Base-by-base conservation (phyloP, 2,797 vertebrate species). In the Adelosebastes latens region DNA sequence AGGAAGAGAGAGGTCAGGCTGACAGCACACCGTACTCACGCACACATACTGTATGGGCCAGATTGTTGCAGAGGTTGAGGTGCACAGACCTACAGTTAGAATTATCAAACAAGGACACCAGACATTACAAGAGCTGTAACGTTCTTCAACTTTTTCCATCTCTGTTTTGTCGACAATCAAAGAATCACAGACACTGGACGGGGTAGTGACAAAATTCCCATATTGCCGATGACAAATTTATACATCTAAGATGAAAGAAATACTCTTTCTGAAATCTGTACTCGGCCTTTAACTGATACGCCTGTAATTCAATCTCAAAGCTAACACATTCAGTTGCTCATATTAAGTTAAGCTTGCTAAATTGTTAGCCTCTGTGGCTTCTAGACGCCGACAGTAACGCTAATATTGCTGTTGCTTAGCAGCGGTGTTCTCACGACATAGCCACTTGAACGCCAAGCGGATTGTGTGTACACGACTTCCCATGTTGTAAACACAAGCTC, bases 11-110 rank as follows among this genome's bases (percentile, higher is more conserved):
- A 42, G 62, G 71, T 72, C 53, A 14, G 49, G 66, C 77, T 74
- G 86, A 81, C 61, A 74, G 85, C 84, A 83, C 68, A 31, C 22
- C 36, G 12, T 39, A 39, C 36, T 39, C 36, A 49, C 32, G 85
- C 39, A 56, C 20, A 56, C 0, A 9, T 24, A 13, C 36, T 39
- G 36, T 39, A 12, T 24, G 25, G 25, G n/a, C 13, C 25, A 31
- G 24, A 77, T 18, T 24, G 52, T 12, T 63, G 53, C 6, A 13
- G 42, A 25, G 31, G 13, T 42, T 9, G 4, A 20, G 24, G 20
- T 39, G 39, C 56, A 58, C 77, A 83, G 53, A 32, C 52, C 75
- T 24, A 16, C 74, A 68, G 24, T n/a, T 49, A 29, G 1, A 55
- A 1, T 11, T 9, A 22, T 65, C 34, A 9, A 85, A 79, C 66